These are phyloP conservation scores for Pipistrellus pipistrellus DNA, from an alignment of 2,797 vertebrate species.

Conservation along the genomic window DNA sequence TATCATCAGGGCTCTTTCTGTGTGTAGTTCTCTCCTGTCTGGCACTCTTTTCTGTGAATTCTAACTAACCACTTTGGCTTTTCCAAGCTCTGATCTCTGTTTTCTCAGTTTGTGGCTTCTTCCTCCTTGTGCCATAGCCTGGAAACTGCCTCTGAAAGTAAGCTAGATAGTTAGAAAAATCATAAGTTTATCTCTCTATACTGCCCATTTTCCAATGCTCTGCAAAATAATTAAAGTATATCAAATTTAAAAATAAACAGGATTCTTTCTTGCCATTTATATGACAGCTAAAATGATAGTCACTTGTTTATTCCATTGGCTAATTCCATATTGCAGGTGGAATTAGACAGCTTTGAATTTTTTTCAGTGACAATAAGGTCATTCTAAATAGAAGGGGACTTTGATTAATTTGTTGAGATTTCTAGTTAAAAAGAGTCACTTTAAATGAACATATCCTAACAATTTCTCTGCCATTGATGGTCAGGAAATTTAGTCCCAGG, in stretches of 20 bases:
- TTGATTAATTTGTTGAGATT: constrained; percentile 35
- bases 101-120: not conserved
- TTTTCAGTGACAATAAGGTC: not conserved
- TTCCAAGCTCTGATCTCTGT: not conserved
- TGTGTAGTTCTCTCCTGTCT: not conserved
- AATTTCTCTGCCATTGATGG: not conserved
- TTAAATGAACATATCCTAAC: constrained; percentile 38
- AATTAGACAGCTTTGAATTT: constrained; percentile 29
- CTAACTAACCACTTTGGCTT: not conserved
- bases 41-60: not conserved
- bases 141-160: not conserved
- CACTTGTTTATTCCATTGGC: not conserved
- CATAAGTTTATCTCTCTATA: not conserved
- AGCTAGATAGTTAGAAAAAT: not conserved
- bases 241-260: not conserved
- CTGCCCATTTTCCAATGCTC: not conserved
- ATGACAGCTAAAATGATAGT: not conserved
- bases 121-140: not conserved
- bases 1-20: not conserved
- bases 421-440: not conserved
- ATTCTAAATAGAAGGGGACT: not conserved
- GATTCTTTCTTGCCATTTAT: not conserved
- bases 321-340: not conserved
- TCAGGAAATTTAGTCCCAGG: not conserved
- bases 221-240: not conserved